Base-by-base conservation (phyloP, 2,888 invertebrate genomes). In the Epicampocera succincta region DNA sequence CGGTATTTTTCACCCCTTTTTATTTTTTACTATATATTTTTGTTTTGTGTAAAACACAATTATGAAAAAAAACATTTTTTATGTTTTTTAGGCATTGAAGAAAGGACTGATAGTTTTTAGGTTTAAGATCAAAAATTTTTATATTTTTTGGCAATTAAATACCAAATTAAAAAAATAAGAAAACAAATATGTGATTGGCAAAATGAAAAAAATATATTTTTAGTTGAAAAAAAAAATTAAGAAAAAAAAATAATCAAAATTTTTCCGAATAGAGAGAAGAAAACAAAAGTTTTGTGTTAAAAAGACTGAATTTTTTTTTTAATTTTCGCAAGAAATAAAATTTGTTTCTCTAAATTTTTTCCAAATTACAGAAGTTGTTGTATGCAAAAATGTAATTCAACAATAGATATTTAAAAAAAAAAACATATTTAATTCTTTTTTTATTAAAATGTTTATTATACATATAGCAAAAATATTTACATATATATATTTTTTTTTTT, bases 31-130 rank as follows among this genome's bases (percentile, higher is more conserved):
- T 58, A 33, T 42, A 48, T 33, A 33, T 60, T 80, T 65, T 58
- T 25, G 29, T 44, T 60, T 66, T 80, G 80, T 83, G 76, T 76
- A 17, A 74, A 83, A 83, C 82, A 82, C 82, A 66, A 13, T 44
- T 42, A 68, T 33, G 48, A 44, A 60, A 33, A 60, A 40, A 58
- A 68, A 44, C 19, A 50, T 42, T 72, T 74, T 74, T 63, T 79
- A 63, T 72, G 46, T 69, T 72, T 77, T 71, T 71, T 80, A 83
- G 84, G 84, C 84, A 86, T 85, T 82, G 85, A 85, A 74, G 85
- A 85, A 86, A 85, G 87, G 85, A 87, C 87, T 87, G 87, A 87
- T 87, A 87, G 86, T 83, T 86, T 85, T 86, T 86, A 86, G 86
- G 83, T 77, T 80, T 77, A 83, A 78, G 74, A 82, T 71, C 78